Conservation (phyloP, 2,797 vertebrate genomes). For the Platalea minor region DNA sequence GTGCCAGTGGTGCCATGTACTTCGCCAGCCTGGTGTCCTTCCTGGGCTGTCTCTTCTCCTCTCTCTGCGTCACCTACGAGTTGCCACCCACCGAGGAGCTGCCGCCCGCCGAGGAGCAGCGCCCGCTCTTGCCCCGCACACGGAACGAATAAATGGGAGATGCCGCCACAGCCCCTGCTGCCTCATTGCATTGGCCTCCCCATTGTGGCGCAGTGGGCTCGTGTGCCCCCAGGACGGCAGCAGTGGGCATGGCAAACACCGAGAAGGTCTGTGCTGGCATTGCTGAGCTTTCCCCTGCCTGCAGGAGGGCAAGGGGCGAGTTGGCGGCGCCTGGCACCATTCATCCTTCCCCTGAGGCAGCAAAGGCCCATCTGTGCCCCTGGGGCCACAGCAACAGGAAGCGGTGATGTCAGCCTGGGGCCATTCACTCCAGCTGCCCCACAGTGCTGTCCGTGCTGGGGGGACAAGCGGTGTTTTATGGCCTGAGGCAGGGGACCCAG, state of each 20-base stretch:
- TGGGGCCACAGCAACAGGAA: neutral
- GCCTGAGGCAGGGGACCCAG: neutral
- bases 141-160: slow-evolving; percentile 9
- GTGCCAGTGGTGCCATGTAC: slow-evolving; percentile 97
- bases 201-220: fast-evolving
- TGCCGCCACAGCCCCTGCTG: neutral
- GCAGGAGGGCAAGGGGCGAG: neutral
- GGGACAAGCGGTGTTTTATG: fast-evolving
- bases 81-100: slow-evolving; percentile 83
- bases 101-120: slow-evolving; percentile 78
- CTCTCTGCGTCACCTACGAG: slow-evolving; percentile 93
- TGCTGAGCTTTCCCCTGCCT: neutral
- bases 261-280: neutral
- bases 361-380: neutral
- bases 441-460: fast-evolving
- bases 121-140: slow-evolving; percentile 84
- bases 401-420: neutral
- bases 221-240: fast-evolving
- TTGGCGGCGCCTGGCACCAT: neutral
- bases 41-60: slow-evolving; percentile 95
- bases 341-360: neutral
- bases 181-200: neutral
- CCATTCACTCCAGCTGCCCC: neutral
- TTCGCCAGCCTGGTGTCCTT: slow-evolving; percentile 96
- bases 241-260: neutral